Percentiles rank a stretch among this genome's conserved stretches.
Conservation (phyloP, 2,797 vertebrate species). For the Phoxinus dragarum region DNA sequence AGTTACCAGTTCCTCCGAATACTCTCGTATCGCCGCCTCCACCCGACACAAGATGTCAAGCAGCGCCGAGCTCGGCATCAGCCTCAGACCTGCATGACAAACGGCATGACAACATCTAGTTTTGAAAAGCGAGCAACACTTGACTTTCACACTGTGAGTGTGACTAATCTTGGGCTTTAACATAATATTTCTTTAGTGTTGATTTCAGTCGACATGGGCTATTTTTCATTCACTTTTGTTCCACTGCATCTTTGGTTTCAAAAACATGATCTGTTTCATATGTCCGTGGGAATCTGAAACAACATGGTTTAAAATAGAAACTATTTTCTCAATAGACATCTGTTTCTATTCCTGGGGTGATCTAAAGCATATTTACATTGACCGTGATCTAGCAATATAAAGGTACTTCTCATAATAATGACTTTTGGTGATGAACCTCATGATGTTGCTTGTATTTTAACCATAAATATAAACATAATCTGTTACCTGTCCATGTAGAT, state of each 20-base stretch:
- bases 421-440: not conserved
- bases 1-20: constrained; percentile 90
- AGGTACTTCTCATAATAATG: not conserved
- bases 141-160: not conserved
- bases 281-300: constrained; percentile 3
- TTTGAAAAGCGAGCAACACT: constrained; percentile 3
- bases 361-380: not conserved
- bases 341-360: not conserved
- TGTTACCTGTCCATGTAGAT: not conserved
- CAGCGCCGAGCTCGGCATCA: constrained; percentile 83
- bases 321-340: not conserved
- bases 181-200: not conserved
- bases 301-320: constrained; percentile 24
- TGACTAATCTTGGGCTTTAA: not conserved
- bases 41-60: constrained; percentile 84
- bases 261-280: constrained; percentile 14
- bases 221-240: constrained; percentile 9
- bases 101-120: not conserved
- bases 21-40: constrained; percentile 84
- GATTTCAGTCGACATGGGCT: not conserved
- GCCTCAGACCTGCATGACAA: constrained; percentile 79
- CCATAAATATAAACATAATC: not conserved
- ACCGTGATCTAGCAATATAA: constrained; percentile 3
- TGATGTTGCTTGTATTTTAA: not conserved
- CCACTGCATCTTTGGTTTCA: not conserved